These are phyloP conservation scores for Caenorhabditis japonica DNA, from an alignment of 2,888 invertebrate species.

Conservation along the genomic window DNA sequence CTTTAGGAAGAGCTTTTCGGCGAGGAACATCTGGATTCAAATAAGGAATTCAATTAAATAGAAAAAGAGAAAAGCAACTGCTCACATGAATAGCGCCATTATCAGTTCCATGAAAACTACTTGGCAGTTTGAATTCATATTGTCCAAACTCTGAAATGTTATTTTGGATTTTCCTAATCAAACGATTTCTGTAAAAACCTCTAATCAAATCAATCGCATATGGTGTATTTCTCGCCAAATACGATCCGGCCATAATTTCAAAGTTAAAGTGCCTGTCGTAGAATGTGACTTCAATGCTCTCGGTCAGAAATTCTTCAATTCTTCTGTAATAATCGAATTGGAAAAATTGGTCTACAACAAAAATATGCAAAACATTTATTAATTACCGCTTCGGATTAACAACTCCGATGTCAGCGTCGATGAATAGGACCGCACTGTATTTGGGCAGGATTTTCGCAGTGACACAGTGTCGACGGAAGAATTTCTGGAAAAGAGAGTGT, in stretches of 20 bases:
- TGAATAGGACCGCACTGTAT: constrained; percentile 45
- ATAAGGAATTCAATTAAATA: background rate
- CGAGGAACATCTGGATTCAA: constrained; percentile 41
- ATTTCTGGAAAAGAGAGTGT: constrained; percentile 39
- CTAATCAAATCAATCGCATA: constrained; percentile 32
- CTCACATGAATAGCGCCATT: constrained; percentile 62
- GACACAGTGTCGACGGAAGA: constrained; percentile 59
- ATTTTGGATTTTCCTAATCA: background rate
- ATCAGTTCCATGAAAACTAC: constrained; percentile 58
- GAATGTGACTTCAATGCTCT: constrained; percentile 36
- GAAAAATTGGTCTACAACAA: background rate
- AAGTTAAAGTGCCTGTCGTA: constrained; percentile 49
- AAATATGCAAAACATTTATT: background rate
- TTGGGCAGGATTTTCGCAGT: constrained; percentile 30
- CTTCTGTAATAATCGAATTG: constrained; percentile 7
- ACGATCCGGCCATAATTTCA: constrained; percentile 51
- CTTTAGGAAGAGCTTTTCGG: constrained; percentile 36
- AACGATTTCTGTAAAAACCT: background rate
- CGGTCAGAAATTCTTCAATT: constrained; percentile 49
- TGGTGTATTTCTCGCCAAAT: constrained; percentile 42
- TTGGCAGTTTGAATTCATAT: constrained; percentile 50
- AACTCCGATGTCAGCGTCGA: constrained; percentile 59
- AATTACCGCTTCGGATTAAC: constrained; percentile 50
- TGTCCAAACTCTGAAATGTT: constrained; percentile 20
- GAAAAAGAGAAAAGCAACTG: background rate